phyloP scores from a whole-genome alignment of 2,888 invertebrate species.

The Eledona agricola region DNA sequence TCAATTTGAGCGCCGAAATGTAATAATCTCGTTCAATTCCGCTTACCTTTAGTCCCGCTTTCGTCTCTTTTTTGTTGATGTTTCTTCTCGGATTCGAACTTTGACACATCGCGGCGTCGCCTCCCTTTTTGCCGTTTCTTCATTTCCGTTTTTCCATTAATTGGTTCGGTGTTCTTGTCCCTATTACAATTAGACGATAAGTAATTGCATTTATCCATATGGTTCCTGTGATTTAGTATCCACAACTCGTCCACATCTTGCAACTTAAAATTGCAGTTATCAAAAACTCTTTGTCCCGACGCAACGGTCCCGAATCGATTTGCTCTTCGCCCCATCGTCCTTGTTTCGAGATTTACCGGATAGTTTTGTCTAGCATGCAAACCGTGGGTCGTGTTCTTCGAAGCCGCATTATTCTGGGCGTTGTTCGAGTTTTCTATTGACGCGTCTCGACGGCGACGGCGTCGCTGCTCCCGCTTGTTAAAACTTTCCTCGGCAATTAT shows the following conservation, averaged over 20 bases:
- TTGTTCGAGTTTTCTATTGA: constrained; percentile 30
- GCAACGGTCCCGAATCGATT: too few relatives aligned
- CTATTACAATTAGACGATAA: constrained; percentile 40
- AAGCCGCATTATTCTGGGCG: constrained; percentile 27
- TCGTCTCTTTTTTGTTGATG: constrained; percentile 34
- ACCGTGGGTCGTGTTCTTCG: constrained; percentile 21
- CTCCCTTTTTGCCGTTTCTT: constrained; percentile 39
- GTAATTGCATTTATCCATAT: constrained; percentile 35
- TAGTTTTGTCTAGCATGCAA: constrained; percentile 15
- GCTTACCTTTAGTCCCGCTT: constrained; percentile 42
- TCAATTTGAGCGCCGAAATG: constrained; percentile 27
- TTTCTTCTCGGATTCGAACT: constrained; percentile 35
- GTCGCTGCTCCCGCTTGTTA: constrained; percentile 46
- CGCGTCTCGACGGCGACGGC: constrained; percentile 50
- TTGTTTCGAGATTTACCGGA: constrained; percentile 20
- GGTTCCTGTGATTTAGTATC: constrained; percentile 19
- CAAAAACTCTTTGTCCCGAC: too few relatives aligned
- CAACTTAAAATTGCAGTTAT: constrained; percentile 6
- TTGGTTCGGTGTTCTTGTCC: constrained; percentile 39
- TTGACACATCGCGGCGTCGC: constrained; percentile 42
- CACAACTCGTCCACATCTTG: constrained; percentile 1
- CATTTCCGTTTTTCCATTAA: constrained; percentile 39
- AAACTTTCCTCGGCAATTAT: constrained; percentile 65
- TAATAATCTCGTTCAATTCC: constrained; percentile 31
- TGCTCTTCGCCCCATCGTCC: constrained; percentile 6